Conservation (phyloP, 2,797 vertebrate species). For the Fringilla coelebs region DNA sequence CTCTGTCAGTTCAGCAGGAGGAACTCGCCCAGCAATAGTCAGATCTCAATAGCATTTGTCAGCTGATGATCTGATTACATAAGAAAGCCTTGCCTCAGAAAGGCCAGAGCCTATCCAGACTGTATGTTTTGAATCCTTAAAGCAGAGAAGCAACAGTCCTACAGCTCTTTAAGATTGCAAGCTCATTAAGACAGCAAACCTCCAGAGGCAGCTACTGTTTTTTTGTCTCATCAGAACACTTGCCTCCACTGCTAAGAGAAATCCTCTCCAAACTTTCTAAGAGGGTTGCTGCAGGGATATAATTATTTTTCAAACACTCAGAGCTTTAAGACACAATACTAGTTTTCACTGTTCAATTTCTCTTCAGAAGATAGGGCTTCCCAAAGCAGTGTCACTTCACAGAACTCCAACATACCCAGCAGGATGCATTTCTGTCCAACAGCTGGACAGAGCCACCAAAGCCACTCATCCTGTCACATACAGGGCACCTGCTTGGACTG, state of each 20-base stretch:
- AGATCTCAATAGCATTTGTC: background rate
- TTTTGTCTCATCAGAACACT: background rate
- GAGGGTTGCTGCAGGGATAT: background rate
- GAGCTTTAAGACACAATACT: background rate
- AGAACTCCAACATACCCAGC: accelerated
- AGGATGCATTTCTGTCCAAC: accelerated
- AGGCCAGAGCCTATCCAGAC: background rate
- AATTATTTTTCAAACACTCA: background rate
- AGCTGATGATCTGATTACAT: background rate
- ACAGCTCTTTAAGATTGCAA: background rate
- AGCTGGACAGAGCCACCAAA: background rate
- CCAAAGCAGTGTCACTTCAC: background rate
- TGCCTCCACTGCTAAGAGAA: background rate
- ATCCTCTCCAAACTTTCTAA: background rate
- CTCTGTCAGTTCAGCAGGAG: background rate
- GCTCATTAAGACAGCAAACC: background rate
- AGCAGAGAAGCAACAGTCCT: background rate
- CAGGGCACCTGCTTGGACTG: background rate
- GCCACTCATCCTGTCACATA: background rate
- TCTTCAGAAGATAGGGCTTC: background rate
- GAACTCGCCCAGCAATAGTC: background rate
- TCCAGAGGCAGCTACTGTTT: background rate
- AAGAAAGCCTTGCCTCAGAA: conserved; percentile 14
- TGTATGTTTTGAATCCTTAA: background rate
- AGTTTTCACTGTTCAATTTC: background rate